Conservation (phyloP, 2,113 vertebrate species). For the Cyphomyrus discorhynchus region DNA sequence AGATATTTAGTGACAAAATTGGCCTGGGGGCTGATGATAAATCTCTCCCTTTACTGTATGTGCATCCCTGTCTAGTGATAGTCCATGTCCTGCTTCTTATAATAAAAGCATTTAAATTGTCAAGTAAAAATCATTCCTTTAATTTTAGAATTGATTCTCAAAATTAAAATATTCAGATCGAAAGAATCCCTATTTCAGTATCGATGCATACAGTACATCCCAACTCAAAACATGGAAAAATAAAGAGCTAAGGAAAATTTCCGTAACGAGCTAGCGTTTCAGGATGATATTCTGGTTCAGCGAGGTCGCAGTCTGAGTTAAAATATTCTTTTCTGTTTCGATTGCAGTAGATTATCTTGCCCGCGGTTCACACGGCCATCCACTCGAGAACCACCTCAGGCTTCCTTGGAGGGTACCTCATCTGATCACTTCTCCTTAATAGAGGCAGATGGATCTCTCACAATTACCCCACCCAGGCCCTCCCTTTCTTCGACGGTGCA, state of each 20-base stretch:
- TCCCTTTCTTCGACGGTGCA: not conserved
- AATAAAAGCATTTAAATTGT: not conserved
- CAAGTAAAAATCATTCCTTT: not conserved
- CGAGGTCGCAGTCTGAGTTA: not conserved
- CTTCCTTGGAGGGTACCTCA: conserved; percentile 22
- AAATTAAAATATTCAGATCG: not conserved
- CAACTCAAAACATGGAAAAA: not conserved
- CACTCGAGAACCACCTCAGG: not conserved
- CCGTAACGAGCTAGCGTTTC: not conserved
- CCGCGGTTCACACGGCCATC: not conserved
- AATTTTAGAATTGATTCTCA: not conserved
- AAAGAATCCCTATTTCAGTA: not conserved
- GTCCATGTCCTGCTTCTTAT: not conserved
- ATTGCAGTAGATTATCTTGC: not conserved
- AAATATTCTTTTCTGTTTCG: not conserved
- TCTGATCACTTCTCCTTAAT: conserved; percentile 33
- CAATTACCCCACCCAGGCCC: not conserved
- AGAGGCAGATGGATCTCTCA: conserved; percentile 4
- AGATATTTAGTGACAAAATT: not conserved
- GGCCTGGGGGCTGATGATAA: not conserved
- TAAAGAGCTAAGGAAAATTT: not conserved
- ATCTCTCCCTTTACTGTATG: not conserved
- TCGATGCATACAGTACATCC: not conserved
- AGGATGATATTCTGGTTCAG: not conserved
- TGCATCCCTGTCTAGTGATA: not conserved